phyloP scores from a whole-genome alignment of 2,888 invertebrate genomes.

The Pseudoips prasinana region DNA sequence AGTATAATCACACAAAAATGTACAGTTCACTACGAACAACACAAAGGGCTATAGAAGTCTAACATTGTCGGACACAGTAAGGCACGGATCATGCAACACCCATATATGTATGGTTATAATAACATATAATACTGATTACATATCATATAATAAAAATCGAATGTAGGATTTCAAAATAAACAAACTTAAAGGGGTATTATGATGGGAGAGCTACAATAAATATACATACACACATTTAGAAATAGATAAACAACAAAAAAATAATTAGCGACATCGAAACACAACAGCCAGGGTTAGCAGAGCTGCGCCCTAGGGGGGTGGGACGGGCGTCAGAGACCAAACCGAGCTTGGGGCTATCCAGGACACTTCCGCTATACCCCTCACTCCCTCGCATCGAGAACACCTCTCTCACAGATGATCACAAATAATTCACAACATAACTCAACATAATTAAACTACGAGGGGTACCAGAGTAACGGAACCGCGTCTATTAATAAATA shows the following conservation, averaged over 20 bases:
- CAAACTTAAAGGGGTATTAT: slow-evolving; percentile 44
- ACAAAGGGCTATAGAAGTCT: slow-evolving; percentile 78
- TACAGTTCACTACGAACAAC: slow-evolving; percentile 75
- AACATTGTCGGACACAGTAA: slow-evolving; percentile 75
- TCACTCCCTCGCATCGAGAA: slow-evolving; percentile 82
- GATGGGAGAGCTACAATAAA: slow-evolving; percentile 68
- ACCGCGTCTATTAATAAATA: slow-evolving; percentile 55
- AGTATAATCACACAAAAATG: slow-evolving; percentile 63
- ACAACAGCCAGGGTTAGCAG: slow-evolving; percentile 81
- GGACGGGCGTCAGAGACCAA: slow-evolving; percentile 71
- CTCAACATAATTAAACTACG: slow-evolving; percentile 71
- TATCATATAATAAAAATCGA: slow-evolving; percentile 41
- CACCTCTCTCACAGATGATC: slow-evolving; percentile 81
- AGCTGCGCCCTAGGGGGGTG: slow-evolving; percentile 77
- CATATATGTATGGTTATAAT: slow-evolving; percentile 70
- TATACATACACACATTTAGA: slow-evolving; percentile 72
- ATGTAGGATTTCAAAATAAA: slow-evolving; percentile 46
- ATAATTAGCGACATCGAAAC: slow-evolving; percentile 78
- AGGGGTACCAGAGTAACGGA: slow-evolving; percentile 59
- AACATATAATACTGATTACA: slow-evolving; percentile 48
- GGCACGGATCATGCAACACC: slow-evolving; percentile 82
- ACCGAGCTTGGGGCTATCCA: slow-evolving; percentile 77
- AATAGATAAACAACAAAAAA: slow-evolving; percentile 59
- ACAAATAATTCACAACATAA: slow-evolving; percentile 75
- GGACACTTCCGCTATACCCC: slow-evolving; percentile 80